A percentile compares a stretch with the other conserved stretches of the same genome.
Evolutionary conservation across 2,888 invertebrate genomes (phyloP).

Genomic region (Cecidostiba fungosa): DNA sequence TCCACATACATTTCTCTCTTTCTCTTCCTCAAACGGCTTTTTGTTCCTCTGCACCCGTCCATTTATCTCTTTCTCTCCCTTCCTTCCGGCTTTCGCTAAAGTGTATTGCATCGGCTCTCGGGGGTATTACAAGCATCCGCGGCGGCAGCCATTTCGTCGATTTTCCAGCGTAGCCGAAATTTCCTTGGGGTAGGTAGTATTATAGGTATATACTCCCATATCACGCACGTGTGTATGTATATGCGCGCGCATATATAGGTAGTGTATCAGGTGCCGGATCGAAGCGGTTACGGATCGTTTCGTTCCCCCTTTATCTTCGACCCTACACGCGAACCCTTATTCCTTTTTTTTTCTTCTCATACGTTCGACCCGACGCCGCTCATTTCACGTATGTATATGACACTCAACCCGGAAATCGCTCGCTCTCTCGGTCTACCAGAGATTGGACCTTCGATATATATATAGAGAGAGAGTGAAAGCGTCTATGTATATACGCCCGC

Average conservation of each 20-base stretch:
- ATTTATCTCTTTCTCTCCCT: slow-evolving; percentile 32
- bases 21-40: background rate
- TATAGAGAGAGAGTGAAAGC: background rate
- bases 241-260: too few species aligned
- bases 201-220: too few species aligned
- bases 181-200: slow-evolving; percentile 10
- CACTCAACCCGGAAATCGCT: slow-evolving; percentile 14
- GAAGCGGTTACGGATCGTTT: slow-evolving; percentile 67
- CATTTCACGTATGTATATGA: background rate
- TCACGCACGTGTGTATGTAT: background rate
- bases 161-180: slow-evolving; percentile 50
- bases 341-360: background rate
- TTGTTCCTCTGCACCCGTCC: background rate
- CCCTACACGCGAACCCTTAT: background rate
- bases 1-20: slow-evolving; percentile 18
- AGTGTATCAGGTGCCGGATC: slow-evolving; percentile 66
- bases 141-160: slow-evolving; percentile 37
- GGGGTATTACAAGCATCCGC: slow-evolving; percentile 64
- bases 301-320: slow-evolving; percentile 25
- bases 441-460: slow-evolving; percentile 26
- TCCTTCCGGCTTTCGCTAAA: slow-evolving; percentile 63
- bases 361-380: background rate
- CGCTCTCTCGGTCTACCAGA: slow-evolving; percentile 20
- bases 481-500: background rate
- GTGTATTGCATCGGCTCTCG: slow-evolving; percentile 68